Percentiles rank a stretch among this genome's conserved stretches.
phyloP scores from a whole-genome alignment of 64 coral and sea anemone genomes.

The Stichodactyla mertensii region DNA sequence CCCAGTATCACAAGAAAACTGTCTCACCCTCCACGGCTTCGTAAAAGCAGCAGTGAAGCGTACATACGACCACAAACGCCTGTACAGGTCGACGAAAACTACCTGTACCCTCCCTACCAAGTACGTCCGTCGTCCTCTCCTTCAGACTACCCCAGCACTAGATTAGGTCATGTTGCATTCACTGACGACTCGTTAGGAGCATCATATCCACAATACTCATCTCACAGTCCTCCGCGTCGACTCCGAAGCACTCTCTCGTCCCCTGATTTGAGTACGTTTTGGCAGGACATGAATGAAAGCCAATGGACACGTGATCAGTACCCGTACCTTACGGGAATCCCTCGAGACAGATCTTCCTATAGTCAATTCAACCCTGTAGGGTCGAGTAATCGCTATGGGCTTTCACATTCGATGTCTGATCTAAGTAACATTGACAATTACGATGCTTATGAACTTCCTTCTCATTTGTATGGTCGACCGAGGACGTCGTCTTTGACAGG shows the following conservation, averaged over 20 bases:
- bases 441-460: not conserved
- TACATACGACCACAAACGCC: not conserved
- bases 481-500: slow-evolving; percentile 2
- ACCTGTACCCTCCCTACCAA: not conserved
- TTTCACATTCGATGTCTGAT: slow-evolving; percentile 43
- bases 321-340: not conserved
- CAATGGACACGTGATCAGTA: slow-evolving; percentile 7
- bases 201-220: not conserved
- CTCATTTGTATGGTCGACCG: not conserved
- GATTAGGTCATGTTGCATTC: not conserved
- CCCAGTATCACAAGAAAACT: not conserved
- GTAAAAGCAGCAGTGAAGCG: slow-evolving; percentile 16
- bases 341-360: not conserved
- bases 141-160: not conserved
- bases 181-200: not conserved
- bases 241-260: slow-evolving; percentile 6
- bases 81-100: not conserved
- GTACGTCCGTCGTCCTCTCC: not conserved
- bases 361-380: not conserved
- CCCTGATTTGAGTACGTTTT: not conserved
- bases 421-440: slow-evolving; percentile 20
- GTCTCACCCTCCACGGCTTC: not conserved
- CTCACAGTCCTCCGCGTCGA: not conserved
- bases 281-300: not conserved
- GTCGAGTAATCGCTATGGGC: not conserved